These are phyloP conservation scores for Dicrostonyx torquatus DNA, from an alignment of 2,797 vertebrate species.

Conservation along the genomic window DNA sequence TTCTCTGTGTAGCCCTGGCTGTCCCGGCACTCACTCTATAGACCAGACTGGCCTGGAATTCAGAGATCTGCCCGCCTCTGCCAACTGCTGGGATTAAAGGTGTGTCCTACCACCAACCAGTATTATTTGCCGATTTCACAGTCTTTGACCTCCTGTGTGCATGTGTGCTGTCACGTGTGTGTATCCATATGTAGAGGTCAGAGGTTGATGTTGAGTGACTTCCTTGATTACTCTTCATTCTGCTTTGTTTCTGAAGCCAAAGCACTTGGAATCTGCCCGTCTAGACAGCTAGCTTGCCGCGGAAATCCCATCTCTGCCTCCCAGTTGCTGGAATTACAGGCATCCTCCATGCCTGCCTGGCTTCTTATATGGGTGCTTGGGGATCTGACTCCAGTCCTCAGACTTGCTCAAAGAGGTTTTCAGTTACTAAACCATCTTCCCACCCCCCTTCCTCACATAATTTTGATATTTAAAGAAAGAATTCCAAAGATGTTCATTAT, in stretches of 20 bases:
- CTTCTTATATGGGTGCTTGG: too few relatives aligned
- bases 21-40: background rate
- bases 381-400: background rate
- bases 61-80: background rate
- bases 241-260: background rate
- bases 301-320: too few relatives aligned
- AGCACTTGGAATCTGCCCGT: background rate
- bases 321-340: too few relatives aligned
- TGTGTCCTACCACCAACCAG: background rate
- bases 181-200: background rate
- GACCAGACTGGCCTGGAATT: background rate
- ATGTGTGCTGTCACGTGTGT: too few relatives aligned
- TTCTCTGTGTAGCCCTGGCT: background rate
- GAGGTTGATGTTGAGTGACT: background rate
- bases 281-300: background rate
- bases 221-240: too few relatives aligned
- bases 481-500: background rate
- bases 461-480: background rate
- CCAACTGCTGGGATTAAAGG: background rate
- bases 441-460: background rate
- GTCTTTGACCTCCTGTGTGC: background rate
- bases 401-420: background rate
- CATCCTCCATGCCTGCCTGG: background rate
- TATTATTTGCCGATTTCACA: background rate
- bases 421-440: too few relatives aligned